Conservation (phyloP, 2,888 invertebrate genomes). For the Cyrtodaria siliqua region DNA sequence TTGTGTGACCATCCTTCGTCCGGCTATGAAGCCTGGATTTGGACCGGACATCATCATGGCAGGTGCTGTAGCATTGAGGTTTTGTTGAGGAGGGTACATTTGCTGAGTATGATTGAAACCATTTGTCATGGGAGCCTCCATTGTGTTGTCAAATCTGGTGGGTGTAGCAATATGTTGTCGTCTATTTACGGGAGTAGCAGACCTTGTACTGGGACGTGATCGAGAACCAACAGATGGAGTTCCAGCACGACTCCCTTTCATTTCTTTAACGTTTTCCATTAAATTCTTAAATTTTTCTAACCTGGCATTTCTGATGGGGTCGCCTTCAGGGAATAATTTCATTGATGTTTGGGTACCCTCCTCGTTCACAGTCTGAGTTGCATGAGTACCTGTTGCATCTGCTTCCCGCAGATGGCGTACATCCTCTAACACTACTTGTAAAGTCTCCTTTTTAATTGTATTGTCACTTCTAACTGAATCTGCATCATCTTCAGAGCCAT, state of each 20-base stretch:
- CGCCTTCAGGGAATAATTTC: slow-evolving; percentile 76
- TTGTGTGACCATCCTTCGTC: slow-evolving; percentile 72
- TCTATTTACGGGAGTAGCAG: slow-evolving; percentile 59
- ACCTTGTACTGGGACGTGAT: slow-evolving; percentile 63
- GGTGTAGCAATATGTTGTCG: slow-evolving; percentile 60
- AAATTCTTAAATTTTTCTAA: slow-evolving; percentile 74
- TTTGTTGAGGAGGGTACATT: slow-evolving; percentile 36
- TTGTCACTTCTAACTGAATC: slow-evolving; percentile 71
- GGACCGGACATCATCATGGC: slow-evolving; percentile 52
- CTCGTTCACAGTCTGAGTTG: slow-evolving; percentile 76
- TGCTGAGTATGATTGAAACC: slow-evolving; percentile 34
- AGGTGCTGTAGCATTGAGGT: slow-evolving; percentile 55
- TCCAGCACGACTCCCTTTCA: slow-evolving; percentile 67
- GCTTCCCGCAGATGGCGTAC: slow-evolving; percentile 71
- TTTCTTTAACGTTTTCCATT: slow-evolving; percentile 74
- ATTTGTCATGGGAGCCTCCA: slow-evolving; percentile 56
- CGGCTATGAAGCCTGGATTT: slow-evolving; percentile 35
- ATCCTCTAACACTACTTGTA: slow-evolving; percentile 73
- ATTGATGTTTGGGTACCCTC: slow-evolving; percentile 78
- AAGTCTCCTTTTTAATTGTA: slow-evolving; percentile 73
- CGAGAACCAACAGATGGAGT: slow-evolving; percentile 56
- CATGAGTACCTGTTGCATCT: slow-evolving; percentile 70
- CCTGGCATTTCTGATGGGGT: slow-evolving; percentile 69
- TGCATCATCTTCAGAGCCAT: slow-evolving; percentile 67
- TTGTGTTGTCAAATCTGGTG: slow-evolving; percentile 68